phyloP scores from a whole-genome alignment of 2,113 vertebrate species.

The Microcebus griseorufus region DNA sequence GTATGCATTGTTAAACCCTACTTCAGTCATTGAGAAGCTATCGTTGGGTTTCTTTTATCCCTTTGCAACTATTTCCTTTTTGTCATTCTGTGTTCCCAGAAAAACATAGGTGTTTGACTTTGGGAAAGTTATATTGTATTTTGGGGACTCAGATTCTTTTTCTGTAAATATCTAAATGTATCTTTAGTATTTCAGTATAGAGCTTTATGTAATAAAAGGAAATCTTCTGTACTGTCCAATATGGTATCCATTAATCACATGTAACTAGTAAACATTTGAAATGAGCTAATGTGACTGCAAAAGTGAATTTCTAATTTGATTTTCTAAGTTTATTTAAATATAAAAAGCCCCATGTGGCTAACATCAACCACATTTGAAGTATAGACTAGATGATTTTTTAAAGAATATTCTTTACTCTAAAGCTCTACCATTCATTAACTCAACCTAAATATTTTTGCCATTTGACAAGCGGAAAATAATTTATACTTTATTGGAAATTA shows the following conservation, averaged over 20 bases:
- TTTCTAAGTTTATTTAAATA: background rate
- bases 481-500: conserved; percentile 1
- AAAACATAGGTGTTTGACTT: background rate
- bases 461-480: conserved; percentile 43
- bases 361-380: background rate
- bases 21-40: background rate
- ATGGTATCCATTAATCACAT: background rate
- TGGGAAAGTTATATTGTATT: background rate
- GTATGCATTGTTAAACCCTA: background rate
- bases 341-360: background rate
- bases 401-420: background rate
- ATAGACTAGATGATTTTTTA: background rate
- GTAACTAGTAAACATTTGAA: background rate
- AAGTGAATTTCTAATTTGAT: conserved; percentile 19
- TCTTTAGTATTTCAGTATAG: background rate
- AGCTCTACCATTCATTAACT: background rate
- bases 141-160: background rate
- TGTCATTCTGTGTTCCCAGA: background rate
- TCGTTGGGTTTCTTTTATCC: background rate
- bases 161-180: background rate
- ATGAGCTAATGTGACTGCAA: background rate
- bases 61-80: background rate
- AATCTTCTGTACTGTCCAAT: background rate
- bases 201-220: background rate
- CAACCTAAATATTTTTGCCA: background rate